phyloP scores from a whole-genome alignment of 2,797 vertebrate species.

The Sparus aurata region DNA sequence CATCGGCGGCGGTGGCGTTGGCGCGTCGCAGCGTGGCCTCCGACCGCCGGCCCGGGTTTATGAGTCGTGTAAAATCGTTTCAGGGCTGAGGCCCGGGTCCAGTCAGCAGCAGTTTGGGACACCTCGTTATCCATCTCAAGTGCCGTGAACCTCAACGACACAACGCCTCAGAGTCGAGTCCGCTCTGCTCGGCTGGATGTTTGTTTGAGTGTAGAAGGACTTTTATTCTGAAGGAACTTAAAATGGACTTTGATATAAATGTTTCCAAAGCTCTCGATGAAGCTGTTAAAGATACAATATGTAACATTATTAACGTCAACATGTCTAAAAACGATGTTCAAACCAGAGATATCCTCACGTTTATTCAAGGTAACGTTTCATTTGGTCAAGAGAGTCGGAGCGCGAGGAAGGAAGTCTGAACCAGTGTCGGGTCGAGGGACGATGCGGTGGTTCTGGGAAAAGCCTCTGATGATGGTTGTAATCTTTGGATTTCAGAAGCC shows the following conservation, averaged over 20 bases:
- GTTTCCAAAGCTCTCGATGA: not conserved
- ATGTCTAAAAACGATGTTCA: no score
- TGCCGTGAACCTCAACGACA: not conserved
- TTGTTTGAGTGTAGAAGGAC: not conserved
- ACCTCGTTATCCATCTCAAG: slow-evolving; percentile 82
- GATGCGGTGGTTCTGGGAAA: no score
- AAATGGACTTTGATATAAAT: not conserved
- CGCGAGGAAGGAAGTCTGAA: no score
- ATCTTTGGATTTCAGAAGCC: slow-evolving; percentile 73
- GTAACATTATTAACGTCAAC: no score
- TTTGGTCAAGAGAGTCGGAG: no score
- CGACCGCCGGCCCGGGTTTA: slow-evolving; percentile 73
- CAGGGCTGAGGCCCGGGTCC: slow-evolving; percentile 61
- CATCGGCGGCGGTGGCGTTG: slow-evolving; percentile 58
- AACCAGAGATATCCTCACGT: no score
- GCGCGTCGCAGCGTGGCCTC: slow-evolving; percentile 59
- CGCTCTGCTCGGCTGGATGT: not conserved
- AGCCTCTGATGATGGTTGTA: not conserved
- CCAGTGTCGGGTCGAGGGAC: not conserved
- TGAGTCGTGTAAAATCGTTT: slow-evolving; percentile 84
- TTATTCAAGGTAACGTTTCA: no score
- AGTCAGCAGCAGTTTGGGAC: slow-evolving; percentile 83
- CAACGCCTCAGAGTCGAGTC: not conserved
- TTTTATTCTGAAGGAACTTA: not conserved
- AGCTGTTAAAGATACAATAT: not conserved